Evolutionary conservation across 2,888 invertebrate species (phyloP).

Genomic region (Patella ulyssiponensis): DNA sequence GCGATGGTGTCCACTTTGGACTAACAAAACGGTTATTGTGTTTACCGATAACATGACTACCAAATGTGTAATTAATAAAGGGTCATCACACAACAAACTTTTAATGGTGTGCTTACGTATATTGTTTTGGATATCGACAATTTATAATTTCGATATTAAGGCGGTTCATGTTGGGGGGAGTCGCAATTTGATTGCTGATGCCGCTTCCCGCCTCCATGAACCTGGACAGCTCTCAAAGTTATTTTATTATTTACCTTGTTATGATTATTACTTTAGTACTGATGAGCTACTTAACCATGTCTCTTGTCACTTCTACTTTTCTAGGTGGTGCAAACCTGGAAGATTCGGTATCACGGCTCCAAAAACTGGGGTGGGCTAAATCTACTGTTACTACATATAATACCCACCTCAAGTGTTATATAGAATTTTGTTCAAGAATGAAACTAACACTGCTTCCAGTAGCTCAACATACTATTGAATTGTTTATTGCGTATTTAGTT

Average conservation of each 20-base stretch:
- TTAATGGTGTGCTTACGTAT: neutral
- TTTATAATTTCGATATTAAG: neutral
- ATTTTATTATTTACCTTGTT: too few species aligned
- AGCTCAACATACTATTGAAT: too few species aligned
- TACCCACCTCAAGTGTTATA: too few species aligned
- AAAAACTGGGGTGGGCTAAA: neutral
- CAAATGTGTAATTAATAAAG: neutral
- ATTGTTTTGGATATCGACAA: neutral
- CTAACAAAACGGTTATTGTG: neutral
- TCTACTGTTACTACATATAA: too few species aligned
- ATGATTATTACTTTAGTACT: neutral
- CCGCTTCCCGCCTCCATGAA: too few species aligned
- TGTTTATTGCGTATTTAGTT: too few species aligned
- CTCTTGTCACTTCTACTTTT: neutral
- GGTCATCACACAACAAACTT: neutral
- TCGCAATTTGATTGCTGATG: too few species aligned
- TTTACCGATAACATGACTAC: neutral
- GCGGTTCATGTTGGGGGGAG: too few species aligned
- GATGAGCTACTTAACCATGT: neutral
- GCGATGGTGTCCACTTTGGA: too few species aligned
- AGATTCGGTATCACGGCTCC: neutral
- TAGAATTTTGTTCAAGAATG: too few species aligned
- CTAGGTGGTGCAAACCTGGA: neutral
- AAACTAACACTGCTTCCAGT: too few species aligned
- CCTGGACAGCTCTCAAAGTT: too few species aligned